Evolutionary conservation across 2,888 invertebrate genomes (phyloP), one percentile per base, ranked within the genome.

Genomic region (Hipparchia semele): DNA sequence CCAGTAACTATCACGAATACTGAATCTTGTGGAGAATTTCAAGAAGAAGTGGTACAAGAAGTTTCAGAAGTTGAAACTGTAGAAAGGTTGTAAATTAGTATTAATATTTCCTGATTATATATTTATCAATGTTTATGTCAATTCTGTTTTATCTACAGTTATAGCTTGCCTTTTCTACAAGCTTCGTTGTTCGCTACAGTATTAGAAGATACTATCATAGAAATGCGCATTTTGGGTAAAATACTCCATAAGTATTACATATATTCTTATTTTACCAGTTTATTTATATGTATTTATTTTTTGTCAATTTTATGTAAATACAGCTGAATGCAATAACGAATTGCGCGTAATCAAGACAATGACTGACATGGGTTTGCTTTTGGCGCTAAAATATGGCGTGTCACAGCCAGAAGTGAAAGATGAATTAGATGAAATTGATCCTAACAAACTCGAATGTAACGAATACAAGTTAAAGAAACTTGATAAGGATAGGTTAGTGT

Each of bases 301-400:
- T 33, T 53, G 45, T 9, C 54, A 59, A 58, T 62, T 54, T 45
- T 51, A 56, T 2, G 51, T 12, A 71, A 6, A 2, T 70, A 33
- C 71, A 84, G 83, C 76, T 46, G 79, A 82, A 72, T 82, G 82
- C 66, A 85, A 83, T 72, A 84, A 81, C 46, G 83, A 82, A 77
- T 68, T 85, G 69, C 79, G 81, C 49, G 79, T 82, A 8, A 73
- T 73, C 13, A 84, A 83, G 68, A 78, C 80, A 0, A 68, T 76
- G 62, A 75, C 79, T 2, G 84, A 84, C 64, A 80, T 82, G 79
- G 62, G 66, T 8, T 49, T 78, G 39, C 79, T 80, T n/a, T 72
- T 79, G 6, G 78, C 78, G 0, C 6, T 79, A 6, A 85, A 84
- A 73, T 85, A 73, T 73, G 73, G 71, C 8, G 76, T 84, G 6